Evolutionary conservation across 1,140 invertebrate species (phyloP).

Genomic region (Globodera ellingtonae): DNA sequence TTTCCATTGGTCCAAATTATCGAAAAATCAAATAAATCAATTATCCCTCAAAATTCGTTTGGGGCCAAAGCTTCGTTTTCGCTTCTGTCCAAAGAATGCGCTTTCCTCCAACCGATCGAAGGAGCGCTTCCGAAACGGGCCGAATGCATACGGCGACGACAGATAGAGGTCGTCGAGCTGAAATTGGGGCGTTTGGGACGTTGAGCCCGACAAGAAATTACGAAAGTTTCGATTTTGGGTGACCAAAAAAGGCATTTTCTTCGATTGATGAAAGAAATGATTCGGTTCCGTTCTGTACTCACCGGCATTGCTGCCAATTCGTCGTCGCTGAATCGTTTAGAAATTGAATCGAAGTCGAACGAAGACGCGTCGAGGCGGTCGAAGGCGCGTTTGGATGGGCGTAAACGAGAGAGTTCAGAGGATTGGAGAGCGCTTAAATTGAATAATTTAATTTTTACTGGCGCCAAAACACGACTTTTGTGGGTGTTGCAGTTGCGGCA

Average conservation of each 20-base stretch:
- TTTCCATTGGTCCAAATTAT: too few species aligned
- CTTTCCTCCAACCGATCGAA: conserved; percentile 22
- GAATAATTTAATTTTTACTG: not conserved
- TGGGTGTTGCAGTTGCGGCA: not conserved
- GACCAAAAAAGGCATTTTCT: not conserved
- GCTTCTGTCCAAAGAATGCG: conserved; percentile 11
- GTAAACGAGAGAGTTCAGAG: not conserved
- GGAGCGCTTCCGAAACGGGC: conserved; percentile 8
- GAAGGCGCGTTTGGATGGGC: conserved; percentile 17
- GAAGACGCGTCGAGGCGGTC: conserved; percentile 25
- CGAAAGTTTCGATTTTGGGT: too few species aligned
- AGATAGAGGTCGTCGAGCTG: not conserved
- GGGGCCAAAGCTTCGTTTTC: conserved; percentile 24
- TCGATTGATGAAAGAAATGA: too few species aligned
- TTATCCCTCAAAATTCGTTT: not conserved
- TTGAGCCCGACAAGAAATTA: too few species aligned
- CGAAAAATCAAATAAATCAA: too few species aligned
- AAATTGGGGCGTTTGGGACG: not conserved
- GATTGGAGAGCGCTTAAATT: not conserved
- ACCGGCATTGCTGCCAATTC: conserved; percentile 24
- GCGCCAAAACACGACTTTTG: not conserved
- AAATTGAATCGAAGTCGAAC: conserved; percentile 25
- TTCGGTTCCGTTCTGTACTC: not conserved
- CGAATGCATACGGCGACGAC: conserved; percentile 12
- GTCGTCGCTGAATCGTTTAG: conserved; percentile 24